Evolutionary conservation across 2,888 invertebrate species (phyloP), one percentile per base, ranked within the genome.

Genomic region (Lathronympha strigana): DNA sequence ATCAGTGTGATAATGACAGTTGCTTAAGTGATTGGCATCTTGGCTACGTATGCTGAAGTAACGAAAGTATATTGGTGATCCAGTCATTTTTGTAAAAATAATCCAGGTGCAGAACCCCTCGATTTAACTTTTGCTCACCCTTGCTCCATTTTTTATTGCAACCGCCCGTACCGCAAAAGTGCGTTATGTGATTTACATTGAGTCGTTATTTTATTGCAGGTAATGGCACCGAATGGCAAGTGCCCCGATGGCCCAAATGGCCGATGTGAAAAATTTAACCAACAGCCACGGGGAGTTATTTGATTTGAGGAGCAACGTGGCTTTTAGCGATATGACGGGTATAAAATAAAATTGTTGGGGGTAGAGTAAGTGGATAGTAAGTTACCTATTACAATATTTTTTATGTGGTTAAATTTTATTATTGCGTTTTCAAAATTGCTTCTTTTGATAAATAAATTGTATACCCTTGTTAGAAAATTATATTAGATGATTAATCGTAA

Each of bases 141-240:
- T 51, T 28, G 2, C 23, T 28, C 31, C 49, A 50, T 67, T 68
- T 69, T 71, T 68, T 72, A 69, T 81, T 78, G 74, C 83, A 84
- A 87, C 84, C 73, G n/a, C 75, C 74, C 67, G 73, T 79, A 74
- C 82, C 83, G 80, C 83, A 67, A 68, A 69, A 69, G 69, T 62
- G 70, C 72, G 76, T 77, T 80, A 83, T 79, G 81, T 78, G 84
- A 86, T 86, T 87, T 86, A 88, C 87, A 86, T 87, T 85, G 83
- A 80, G 78, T 76, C 84, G 83, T 84, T 64, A 74, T 87, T 88
- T 88, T 89, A 88, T 87, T 83, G 84, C 77, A 72, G 76, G 76
- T 83, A 81, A 86, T 79, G 79, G 72, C 67, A n/a, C n/a, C n/a
- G 68, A 73, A 71, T 45, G 64, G 40, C 49, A 28, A 54, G 45